Evolutionary conservation across 2,888 invertebrate species (phyloP).

Genomic region (Drosophila kanekoi): DNA sequence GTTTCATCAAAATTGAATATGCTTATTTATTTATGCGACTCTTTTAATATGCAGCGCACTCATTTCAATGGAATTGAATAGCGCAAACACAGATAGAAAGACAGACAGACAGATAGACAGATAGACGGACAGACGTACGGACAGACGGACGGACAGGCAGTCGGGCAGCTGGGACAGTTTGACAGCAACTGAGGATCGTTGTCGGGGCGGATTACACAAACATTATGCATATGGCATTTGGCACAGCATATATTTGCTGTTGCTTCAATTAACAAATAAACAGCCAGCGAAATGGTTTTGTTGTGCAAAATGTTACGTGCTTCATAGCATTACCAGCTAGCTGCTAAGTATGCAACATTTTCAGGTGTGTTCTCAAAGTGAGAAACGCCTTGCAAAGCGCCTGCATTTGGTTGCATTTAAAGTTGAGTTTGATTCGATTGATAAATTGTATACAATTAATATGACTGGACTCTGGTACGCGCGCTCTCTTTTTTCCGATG

Average conservation of each 20-base stretch:
- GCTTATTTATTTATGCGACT: conserved; percentile 77
- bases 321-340: conserved; percentile 28
- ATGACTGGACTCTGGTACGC: too few species aligned
- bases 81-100: conserved; percentile 14
- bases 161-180: conserved; percentile 4
- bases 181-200: conserved; percentile 25
- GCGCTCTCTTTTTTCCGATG: too few species aligned
- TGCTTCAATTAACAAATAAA: conserved; percentile 55
- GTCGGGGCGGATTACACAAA: conserved; percentile 27
- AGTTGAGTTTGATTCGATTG: too few species aligned
- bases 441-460: too few species aligned
- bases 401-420: background rate
- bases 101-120: conserved; percentile 6
- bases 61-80: conserved; percentile 62
- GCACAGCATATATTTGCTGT: conserved; percentile 20
- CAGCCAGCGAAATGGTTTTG: conserved; percentile 19
- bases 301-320: conserved; percentile 35
- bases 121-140: background rate
- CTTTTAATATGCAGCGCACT: conserved; percentile 72
- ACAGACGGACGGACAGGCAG: background rate
- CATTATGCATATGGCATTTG: conserved; percentile 32
- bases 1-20: conserved; percentile 78
- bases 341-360: conserved; percentile 6
- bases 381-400: background rate
- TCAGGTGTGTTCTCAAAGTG: background rate